Conservation (phyloP, 2,113 vertebrate genomes). For the Calidris pugnax region DNA sequence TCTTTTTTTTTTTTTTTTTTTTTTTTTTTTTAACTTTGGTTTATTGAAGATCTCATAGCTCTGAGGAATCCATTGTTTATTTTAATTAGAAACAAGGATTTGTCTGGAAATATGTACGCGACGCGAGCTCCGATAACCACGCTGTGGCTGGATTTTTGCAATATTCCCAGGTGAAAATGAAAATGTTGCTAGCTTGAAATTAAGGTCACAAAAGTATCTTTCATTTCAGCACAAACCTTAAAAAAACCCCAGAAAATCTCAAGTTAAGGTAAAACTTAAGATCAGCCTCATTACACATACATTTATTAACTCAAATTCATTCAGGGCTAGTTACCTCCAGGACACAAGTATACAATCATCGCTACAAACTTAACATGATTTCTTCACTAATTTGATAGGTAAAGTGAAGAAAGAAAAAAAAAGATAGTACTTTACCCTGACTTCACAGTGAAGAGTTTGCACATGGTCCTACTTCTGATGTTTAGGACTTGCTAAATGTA, state of each 20-base stretch:
- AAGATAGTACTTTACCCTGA: background rate
- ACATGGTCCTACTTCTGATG: background rate
- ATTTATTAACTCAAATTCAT: background rate
- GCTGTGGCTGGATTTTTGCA: background rate
- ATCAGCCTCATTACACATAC: background rate
- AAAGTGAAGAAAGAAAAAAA: background rate
- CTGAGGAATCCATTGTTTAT: slow-evolving; percentile 74
- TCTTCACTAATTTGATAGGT: background rate
- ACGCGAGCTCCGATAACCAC: background rate
- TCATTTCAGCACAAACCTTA: background rate
- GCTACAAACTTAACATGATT: background rate
- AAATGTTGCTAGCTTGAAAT: background rate
- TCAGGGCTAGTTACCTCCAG: background rate
- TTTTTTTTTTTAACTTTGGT: background rate
- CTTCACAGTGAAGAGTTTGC: background rate
- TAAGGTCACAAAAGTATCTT: background rate
- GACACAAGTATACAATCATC: background rate
- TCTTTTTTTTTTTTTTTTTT: background rate
- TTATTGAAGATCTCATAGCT: slow-evolving; percentile 58
- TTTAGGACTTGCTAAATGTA: background rate
- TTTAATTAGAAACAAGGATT: slow-evolving; percentile 73
- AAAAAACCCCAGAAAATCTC: background rate
- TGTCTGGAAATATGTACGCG: slow-evolving; percentile 15
- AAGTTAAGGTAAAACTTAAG: background rate
- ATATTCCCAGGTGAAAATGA: slow-evolving; percentile 13